Evolutionary conservation across 2,888 invertebrate genomes (phyloP), one percentile per base, ranked within the genome.

Genomic region (Ecliptopera silaceata): DNA sequence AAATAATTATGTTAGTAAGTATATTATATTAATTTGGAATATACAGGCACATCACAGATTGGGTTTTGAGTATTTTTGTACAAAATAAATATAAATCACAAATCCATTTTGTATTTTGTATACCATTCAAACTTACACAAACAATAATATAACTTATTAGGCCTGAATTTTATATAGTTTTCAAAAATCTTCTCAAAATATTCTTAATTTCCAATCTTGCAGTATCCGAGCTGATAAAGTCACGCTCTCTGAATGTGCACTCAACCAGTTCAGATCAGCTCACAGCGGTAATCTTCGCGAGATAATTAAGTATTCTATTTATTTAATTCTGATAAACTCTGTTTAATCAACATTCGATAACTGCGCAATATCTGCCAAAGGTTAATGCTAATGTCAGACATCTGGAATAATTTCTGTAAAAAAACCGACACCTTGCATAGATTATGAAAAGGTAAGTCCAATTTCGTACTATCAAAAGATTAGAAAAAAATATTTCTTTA

Each of bases 11-110:
- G n/a, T 12, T 1, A 12, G 3, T 12, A 32, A 13, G 34, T 34
- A 13, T 15, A 13, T 38, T 38, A 38, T 17, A 17, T 13, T 15
- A 11, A n/a, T 39, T 18, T 2, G 15, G n/a, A n/a, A 39, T 12
- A 6, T 10, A 12, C 15, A 39, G 39, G 41, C 56, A 56, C 56
- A 46, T 29, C 56, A 34, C 32, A 29, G 22, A 20, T 38, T 56
- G 32, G 22, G 36, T 38, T 49, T 43, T 22, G 52, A 47, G 31
- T 57, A 57, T 57, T 57, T 57, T 57, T 52, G 43, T 57, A 57
- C 47, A 52, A 31, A 57, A 51, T 57, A 57, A 56, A 56, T 11
- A 12, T 51, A 20, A 57, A 57, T 41, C 32, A 55, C 43, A 8
- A 22, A 47, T 17, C n/a, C 41, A 29, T 15, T 38, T 34, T 56